A percentile compares a stretch with the other conserved stretches of the same genome.
Evolutionary conservation across 2,888 invertebrate species (phyloP).

Genomic region (Idaea biselata): DNA sequence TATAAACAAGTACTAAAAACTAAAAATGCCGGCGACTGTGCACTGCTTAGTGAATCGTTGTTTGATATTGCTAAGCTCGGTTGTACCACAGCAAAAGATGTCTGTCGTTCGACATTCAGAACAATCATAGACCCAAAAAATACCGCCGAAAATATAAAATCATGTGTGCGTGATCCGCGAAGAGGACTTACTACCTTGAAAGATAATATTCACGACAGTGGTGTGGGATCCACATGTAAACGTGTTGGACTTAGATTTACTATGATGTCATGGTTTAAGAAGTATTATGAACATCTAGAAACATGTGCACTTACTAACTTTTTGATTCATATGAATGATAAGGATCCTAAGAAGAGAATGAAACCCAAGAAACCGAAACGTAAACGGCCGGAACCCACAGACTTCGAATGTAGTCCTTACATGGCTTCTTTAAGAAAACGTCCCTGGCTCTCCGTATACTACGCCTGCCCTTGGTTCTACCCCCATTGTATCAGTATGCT

Average conservation of each 20-base stretch:
- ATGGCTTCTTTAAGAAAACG: conserved; percentile 45
- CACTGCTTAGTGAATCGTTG: conserved; percentile 32
- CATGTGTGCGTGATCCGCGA: conserved; percentile 25
- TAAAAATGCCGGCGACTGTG: conserved; percentile 25
- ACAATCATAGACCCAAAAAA: conserved; percentile 31
- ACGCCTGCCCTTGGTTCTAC: conserved; percentile 50
- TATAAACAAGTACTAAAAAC: conserved; percentile 23
- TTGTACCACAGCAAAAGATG: conserved; percentile 12
- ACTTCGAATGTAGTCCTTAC: conserved; percentile 44
- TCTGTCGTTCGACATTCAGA: conserved; percentile 25
- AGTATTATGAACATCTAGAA: conserved; percentile 25
- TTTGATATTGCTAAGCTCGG: conserved; percentile 25
- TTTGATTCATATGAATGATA: conserved; percentile 29
- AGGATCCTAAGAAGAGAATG: conserved; percentile 32
- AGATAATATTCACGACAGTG: conserved; percentile 23
- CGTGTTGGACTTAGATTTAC: conserved; percentile 31
- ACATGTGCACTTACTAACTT: conserved; percentile 29
- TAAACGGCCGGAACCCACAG: conserved; percentile 20
- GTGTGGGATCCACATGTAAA: conserved; percentile 27
- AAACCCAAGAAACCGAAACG: conserved; percentile 20
- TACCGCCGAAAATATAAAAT: conserved; percentile 22
- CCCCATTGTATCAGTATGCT: conserved; percentile 47
- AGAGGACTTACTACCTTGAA: conserved; percentile 19
- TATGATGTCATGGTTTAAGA: conserved; percentile 25
- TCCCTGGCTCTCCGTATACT: conserved; percentile 42